Evolutionary conservation across 2,797 vertebrate species (phyloP), one percentile per base, ranked within the genome.

Genomic region (Alectoris magna): DNA sequence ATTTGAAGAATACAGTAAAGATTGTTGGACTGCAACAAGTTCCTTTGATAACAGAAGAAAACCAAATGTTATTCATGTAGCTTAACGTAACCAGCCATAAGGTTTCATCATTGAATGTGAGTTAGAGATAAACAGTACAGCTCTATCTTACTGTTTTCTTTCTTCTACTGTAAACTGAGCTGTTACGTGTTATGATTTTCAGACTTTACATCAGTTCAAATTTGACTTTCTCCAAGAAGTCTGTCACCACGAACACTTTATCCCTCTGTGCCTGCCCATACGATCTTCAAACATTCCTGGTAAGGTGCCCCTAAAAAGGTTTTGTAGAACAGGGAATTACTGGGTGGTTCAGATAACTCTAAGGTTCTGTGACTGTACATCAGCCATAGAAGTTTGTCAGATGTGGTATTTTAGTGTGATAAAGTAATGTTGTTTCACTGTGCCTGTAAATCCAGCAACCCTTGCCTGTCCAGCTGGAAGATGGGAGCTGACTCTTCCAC

Each of bases 201-300:
- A 99, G 99, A 97, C 97, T 55, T 96, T 99, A 93, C 98, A 98
- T 90, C 99, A 99, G 94, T 98, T 98, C 96, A 99, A 99, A 96
- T 99, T 99, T 97, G 99, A 99, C 83, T 99, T 99, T 96, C 97
- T 99, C 88, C 98, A 99, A 97, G 99, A 99, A 94, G 98, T 99
- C 84, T 99, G 99, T 93, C 99, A 99, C 94, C 98, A 99, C 7
- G 99, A 99, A 89, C 99, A 99, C 96, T 99, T 99, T 93, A 98
- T 99, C 85, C 99, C 99, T 60, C 97, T 99, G 90, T 99, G 99
- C 95, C 98, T 99, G 84, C 99, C 99, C 24, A 96, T 99, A 79
- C 98, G 98, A 55, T 99, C 99, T 7, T 98, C 98, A 86, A 97
- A 98, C 88, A 99, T 99, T 96, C 98, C 98, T 97, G 99, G 99